phyloP scores from a whole-genome alignment of 2,888 invertebrate species.

The Acanthosepion lycidas region DNA sequence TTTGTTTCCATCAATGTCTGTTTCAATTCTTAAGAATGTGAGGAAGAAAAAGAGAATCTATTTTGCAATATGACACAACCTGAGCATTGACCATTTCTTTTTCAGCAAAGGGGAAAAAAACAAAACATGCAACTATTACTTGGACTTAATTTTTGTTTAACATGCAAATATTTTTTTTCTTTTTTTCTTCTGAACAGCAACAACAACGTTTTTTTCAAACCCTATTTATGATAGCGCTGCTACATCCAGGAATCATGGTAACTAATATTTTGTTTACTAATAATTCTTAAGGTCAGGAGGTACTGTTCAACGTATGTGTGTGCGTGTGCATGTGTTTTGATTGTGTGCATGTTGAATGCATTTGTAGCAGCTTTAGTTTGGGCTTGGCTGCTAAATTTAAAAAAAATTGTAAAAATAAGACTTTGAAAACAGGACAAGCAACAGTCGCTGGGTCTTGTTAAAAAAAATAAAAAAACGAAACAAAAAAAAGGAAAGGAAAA shows the following conservation, averaged over 20 bases:
- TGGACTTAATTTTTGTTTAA: background rate
- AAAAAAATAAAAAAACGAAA: background rate
- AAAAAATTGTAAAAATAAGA: background rate
- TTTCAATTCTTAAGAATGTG: too few species aligned
- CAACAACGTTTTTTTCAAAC: background rate
- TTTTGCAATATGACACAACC: background rate
- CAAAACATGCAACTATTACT: background rate
- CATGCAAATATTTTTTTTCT: background rate
- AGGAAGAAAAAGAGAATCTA: too few species aligned
- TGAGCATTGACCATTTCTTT: background rate
- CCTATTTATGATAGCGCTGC: background rate
- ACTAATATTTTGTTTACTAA: background rate
- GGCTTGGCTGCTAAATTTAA: background rate
- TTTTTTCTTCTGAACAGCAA: background rate
- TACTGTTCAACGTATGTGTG: background rate
- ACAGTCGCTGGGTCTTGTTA: background rate
- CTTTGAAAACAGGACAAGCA: background rate
- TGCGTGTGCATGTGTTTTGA: background rate
- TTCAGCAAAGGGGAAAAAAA: background rate
- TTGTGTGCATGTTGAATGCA: background rate
- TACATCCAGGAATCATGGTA: background rate
- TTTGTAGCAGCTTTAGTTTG: conserved; percentile 8
- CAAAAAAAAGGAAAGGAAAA: background rate
- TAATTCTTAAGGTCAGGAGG: background rate
- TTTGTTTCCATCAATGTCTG: too few species aligned